phyloP scores from a whole-genome alignment of 2,888 invertebrate genomes.

The Elegia similella region DNA sequence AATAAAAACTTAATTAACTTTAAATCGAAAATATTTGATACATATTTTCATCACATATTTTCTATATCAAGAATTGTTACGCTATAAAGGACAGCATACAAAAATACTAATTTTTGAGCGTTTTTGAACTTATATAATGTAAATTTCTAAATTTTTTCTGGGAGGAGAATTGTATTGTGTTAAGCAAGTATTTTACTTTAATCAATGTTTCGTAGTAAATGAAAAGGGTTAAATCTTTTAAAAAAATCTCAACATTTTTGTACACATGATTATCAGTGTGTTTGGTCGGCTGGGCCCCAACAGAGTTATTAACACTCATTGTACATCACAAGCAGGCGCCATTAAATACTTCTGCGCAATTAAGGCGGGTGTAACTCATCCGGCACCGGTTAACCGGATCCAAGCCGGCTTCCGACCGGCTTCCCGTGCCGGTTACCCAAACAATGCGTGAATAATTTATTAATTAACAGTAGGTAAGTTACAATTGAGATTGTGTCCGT shows the following conservation, averaged over 20 bases:
- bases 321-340: conserved; percentile 38
- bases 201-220: no score
- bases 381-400: conserved; percentile 13
- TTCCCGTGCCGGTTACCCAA: conserved; percentile 13
- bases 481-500: background rate
- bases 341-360: conserved; percentile 51
- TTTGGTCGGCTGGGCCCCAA: conserved; percentile 18
- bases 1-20: no score
- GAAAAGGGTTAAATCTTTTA: no score
- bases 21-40: no score
- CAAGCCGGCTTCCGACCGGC: background rate
- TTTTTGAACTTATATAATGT: no score
- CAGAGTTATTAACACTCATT: conserved; percentile 30
- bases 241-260: background rate
- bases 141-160: no score
- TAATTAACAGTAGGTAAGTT: background rate
- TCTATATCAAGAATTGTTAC: no score
- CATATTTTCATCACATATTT: no score
- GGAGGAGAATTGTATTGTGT: no score
- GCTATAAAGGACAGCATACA: no score
- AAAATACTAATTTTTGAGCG: no score
- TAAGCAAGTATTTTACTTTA: no score
- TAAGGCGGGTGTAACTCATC: conserved; percentile 30
- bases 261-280: conserved; percentile 20
- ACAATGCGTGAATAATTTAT: conserved; percentile 22